Percentiles rank a stretch among this genome's conserved stretches.
phyloP scores from a whole-genome alignment of 2,797 vertebrate species.

The Mus minutoides region DNA sequence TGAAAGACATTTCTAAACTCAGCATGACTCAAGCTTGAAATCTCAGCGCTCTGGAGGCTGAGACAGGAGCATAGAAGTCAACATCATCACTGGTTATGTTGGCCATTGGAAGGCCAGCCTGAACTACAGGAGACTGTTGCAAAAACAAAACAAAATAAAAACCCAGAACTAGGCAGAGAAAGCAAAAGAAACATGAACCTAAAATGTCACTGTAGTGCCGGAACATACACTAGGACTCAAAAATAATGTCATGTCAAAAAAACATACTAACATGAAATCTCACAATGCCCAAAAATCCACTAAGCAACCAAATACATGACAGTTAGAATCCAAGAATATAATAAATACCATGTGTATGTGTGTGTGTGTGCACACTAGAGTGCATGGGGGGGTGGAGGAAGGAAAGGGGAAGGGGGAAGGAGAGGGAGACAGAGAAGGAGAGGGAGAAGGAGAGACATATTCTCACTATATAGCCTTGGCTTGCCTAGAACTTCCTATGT shows the following conservation, averaged over 20 bases:
- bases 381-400: too few relatives aligned
- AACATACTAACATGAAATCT: background rate
- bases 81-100: background rate
- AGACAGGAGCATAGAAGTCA: background rate
- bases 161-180: background rate
- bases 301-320: background rate
- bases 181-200: background rate
- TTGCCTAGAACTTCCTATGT: background rate
- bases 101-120: background rate
- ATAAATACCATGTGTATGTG: background rate
- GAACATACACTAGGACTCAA: conserved; percentile 6
- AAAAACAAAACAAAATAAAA: background rate
- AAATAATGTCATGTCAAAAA: conserved; percentile 35
- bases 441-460: background rate
- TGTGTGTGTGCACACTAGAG: background rate
- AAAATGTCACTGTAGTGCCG: background rate
- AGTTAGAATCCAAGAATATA: background rate
- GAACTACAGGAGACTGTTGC: background rate
- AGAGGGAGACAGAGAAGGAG: background rate
- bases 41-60: background rate
- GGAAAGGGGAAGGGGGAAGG: background rate
- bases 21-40: background rate
- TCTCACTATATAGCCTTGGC: background rate
- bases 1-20: background rate
- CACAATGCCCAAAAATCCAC: background rate